Evolutionary conservation across 2,113 vertebrate species (phyloP), one percentile per base, ranked within the genome.

Genomic region (Oceanodroma tethys): DNA sequence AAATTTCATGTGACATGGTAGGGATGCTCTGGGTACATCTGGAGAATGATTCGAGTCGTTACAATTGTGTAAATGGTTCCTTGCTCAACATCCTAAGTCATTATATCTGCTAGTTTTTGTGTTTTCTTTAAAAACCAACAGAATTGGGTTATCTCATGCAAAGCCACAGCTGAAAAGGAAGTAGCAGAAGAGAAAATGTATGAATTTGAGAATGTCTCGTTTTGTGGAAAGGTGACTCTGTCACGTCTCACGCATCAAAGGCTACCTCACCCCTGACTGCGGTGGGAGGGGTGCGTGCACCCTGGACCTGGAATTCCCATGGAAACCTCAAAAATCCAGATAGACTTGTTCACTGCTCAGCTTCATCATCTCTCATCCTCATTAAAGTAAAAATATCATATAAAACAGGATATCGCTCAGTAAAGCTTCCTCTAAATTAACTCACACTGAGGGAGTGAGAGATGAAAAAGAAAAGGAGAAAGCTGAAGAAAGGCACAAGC

Each of bases 161-260:
- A 97, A 81, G 55, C 47, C 38, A 85, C 91, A 93, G 70, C 60
- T 89, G 86, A 70, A 76, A 66, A 92, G 73, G 95, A 92, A 95
- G 45, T 55, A 84, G 38, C 12, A 9, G 53, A 63, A 82, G 43
- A 91, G 80, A 81, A 90, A 95, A 86, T 65, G 47, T 0, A 75
- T 38, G 5, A 47, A 80, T 93, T 55, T 62, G 48, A 70, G 70
- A 73, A 73, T 43, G 60, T 89, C 52, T 95, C 2, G 0, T 73
- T 87, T 65, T 91, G 76, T 52, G 88, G 68, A 67, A 55, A 43
- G 23, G 47, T 85, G 91, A 89, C 91, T 88, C 38, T 70, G 47
- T 78, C 72, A 12, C 70, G 93, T 78, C 87, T 96, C 88, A 81
- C 55, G n/a, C 72, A 56, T 65, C 66, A 81, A 78, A 91, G 86